Evolutionary conservation across 37 sponge, comb jelly and placozoan genomes (phyloP).

Genomic region (Haliclona indistincta): DNA sequence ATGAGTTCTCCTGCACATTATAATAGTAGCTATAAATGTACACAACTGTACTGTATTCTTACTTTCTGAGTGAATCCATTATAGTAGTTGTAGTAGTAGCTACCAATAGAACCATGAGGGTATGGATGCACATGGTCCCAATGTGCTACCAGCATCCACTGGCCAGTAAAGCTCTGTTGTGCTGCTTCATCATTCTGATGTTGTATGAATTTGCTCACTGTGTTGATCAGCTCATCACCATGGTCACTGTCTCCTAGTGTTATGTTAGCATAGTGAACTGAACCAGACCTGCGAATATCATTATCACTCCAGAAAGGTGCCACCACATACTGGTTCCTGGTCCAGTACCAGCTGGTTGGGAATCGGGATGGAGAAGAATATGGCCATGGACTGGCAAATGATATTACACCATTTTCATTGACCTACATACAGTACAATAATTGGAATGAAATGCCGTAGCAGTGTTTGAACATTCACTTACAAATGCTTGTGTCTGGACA

Average conservation of each 20-base stretch:
- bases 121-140: slow-evolving; percentile 66
- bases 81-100: not conserved
- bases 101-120: slow-evolving; percentile 54
- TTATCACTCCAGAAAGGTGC: slow-evolving; percentile 77
- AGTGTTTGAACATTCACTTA: too few species aligned
- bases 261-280: slow-evolving; percentile 11
- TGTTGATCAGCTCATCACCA: slow-evolving; percentile 23
- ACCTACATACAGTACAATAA: too few species aligned
- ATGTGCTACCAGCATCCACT: slow-evolving; percentile 48
- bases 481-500: too few species aligned
- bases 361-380: not conserved
- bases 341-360: not conserved
- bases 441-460: too few species aligned
- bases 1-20: slow-evolving; percentile 38
- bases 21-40: not conserved
- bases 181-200: not conserved
- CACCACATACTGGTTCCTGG: slow-evolving; percentile 24
- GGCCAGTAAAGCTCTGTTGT: slow-evolving; percentile 46
- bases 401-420: slow-evolving; percentile 39
- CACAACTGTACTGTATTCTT: not conserved
- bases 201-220: slow-evolving; percentile 26
- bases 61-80: not conserved
- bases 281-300: slow-evolving; percentile 45
- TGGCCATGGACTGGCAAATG: slow-evolving; percentile 9
- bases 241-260: not conserved